Evolutionary conservation across 2,797 vertebrate genomes (phyloP).

Genomic region (Microchirus variegatus): DNA sequence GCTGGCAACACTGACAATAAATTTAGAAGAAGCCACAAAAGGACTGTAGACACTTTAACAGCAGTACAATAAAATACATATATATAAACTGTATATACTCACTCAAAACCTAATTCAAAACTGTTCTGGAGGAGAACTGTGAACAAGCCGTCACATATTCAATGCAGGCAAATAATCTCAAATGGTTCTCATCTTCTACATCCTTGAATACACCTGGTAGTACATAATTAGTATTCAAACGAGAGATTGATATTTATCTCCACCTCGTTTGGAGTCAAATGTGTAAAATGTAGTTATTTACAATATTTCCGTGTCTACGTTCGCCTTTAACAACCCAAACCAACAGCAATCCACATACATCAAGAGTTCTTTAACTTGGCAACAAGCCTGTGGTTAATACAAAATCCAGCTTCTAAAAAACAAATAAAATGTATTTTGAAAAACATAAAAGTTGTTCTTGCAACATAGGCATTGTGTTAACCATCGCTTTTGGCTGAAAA

Average conservation of each 20-base stretch:
- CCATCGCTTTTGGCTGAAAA: no score
- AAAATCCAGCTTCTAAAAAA: no score
- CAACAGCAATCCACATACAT: background rate
- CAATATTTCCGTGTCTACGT: no score
- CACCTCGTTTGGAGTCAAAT: conserved; percentile 4
- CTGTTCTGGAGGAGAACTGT: conserved; percentile 4
- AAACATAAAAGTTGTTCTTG: no score
- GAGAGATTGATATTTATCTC: conserved; percentile 15
- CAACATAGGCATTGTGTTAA: no score
- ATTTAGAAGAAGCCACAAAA: conserved; percentile 59
- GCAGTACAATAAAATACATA: no score
- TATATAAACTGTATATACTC: no score
- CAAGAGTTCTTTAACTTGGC: background rate
- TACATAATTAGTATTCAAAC: conserved; percentile 23
- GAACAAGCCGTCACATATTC: conserved; percentile 20
- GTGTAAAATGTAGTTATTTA: no score
- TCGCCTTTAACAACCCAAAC: background rate
- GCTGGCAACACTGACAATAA: conserved; percentile 56
- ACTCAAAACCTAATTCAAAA: no score
- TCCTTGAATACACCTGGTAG: conserved; percentile 23
- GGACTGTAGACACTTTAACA: conserved; percentile 29
- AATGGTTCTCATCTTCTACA: conserved; percentile 12
- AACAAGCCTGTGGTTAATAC: no score
- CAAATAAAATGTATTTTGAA: no score
- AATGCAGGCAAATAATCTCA: conserved; percentile 6